Conservation (phyloP, 2,113 vertebrate species). For the Gallinago jamesoni region DNA sequence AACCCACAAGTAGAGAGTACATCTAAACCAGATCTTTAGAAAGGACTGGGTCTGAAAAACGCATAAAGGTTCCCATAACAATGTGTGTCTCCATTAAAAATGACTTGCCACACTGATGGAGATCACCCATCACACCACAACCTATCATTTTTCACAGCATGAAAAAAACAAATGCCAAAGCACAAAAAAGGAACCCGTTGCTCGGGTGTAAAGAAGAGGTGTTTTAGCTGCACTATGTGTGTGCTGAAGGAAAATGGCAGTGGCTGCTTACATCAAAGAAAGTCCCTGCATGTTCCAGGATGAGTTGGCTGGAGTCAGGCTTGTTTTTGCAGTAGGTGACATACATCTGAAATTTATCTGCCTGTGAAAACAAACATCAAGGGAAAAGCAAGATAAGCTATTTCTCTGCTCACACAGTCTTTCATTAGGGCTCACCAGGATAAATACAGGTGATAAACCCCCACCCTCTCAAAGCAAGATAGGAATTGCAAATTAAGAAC, state of each 20-base stretch:
- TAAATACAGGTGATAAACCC: not conserved
- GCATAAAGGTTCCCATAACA: not conserved
- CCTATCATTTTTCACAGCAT: not conserved
- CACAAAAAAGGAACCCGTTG: not conserved
- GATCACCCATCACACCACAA: not conserved
- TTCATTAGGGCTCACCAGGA: not conserved
- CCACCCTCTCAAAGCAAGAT: not conserved
- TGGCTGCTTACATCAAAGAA: slow-evolving; percentile 94
- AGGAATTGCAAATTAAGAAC: not conserved
- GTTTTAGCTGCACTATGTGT: not conserved
- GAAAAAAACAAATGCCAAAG: not conserved
- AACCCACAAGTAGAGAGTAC: not conserved
- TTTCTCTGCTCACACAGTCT: not conserved
- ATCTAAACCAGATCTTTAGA: not conserved
- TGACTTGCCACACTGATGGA: not conserved
- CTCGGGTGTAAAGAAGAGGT: not conserved
- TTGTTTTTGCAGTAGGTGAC: slow-evolving; percentile 99
- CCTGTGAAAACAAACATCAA: slow-evolving; percentile 80
- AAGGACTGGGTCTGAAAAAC: not conserved
- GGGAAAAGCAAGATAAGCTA: slow-evolving; percentile 17
- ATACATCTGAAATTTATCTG: slow-evolving; percentile 99
- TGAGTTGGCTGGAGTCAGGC: slow-evolving; percentile 96
- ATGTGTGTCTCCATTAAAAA: not conserved
- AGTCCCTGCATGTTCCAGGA: slow-evolving; percentile 92
- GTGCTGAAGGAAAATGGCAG: not conserved